Evolutionary conservation across 2,888 invertebrate genomes (phyloP).

Genomic region (Synergus umbraculus): DNA sequence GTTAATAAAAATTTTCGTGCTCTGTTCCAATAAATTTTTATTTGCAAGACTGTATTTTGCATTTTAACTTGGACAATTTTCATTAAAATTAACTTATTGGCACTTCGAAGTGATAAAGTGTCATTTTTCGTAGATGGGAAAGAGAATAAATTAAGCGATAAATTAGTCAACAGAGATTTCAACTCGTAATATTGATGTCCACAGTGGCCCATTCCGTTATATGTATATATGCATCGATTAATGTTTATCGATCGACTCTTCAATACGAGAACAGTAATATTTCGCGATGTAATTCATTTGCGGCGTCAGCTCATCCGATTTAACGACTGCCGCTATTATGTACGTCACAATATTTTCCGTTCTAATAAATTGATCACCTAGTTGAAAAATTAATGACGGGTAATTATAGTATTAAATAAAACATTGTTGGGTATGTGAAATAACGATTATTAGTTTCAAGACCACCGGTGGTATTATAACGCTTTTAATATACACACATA

Average conservation of each 20-base stretch:
- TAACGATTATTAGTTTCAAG: neutral
- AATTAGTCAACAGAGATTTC: conserved; percentile 30
- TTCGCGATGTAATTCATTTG: conserved; percentile 50
- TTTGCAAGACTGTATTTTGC: neutral
- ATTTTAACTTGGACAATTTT: neutral
- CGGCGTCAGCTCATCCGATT: conserved; percentile 44
- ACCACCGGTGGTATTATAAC: neutral
- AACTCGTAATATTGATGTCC: conserved; percentile 24
- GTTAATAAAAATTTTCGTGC: too few species aligned
- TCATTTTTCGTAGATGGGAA: neutral
- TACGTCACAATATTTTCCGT: conserved; percentile 47
- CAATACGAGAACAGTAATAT: conserved; percentile 48
- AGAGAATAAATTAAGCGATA: conserved; percentile 5
- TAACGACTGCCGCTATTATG: conserved; percentile 42
- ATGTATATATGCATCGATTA: conserved; percentile 36
- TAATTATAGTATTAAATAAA: conserved; percentile 27
- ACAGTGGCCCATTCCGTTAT: neutral
- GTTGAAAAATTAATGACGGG: conserved; percentile 53
- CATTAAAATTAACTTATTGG: neutral
- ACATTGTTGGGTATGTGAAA: neutral
- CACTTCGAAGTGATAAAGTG: neutral
- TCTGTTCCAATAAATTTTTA: neutral
- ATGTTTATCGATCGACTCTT: conserved; percentile 38
- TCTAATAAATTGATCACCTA: conserved; percentile 46
- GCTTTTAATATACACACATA: neutral